phyloP scores from a whole-genome alignment of 2,888 invertebrate genomes.

The Psylliodes chrysocephalus region DNA sequence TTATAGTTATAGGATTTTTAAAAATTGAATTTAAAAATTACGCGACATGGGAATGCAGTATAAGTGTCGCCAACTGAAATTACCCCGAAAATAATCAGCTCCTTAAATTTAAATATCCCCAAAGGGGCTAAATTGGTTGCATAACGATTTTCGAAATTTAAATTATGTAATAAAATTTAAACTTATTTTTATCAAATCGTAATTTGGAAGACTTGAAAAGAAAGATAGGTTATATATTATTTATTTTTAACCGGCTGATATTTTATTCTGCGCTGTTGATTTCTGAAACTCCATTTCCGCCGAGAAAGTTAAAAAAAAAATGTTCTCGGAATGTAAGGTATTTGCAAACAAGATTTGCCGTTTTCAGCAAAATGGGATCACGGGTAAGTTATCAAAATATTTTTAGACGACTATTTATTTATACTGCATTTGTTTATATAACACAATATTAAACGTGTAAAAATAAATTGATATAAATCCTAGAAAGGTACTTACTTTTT shows the following conservation, averaged over 20 bases:
- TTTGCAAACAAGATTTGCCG: no score
- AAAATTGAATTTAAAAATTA: constrained; percentile 18
- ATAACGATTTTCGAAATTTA: not conserved
- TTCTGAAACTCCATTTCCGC: no score
- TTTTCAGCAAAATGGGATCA: not conserved
- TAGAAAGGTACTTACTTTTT: constrained; percentile 44
- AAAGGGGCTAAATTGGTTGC: constrained; percentile 8
- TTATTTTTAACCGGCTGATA: constrained; percentile 8
- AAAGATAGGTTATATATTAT: not conserved
- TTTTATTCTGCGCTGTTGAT: not conserved
- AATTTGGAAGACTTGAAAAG: not conserved
- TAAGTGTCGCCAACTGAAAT: constrained; percentile 36
- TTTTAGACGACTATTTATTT: no score
- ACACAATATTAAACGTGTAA: not conserved
- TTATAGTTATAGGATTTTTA: not conserved
- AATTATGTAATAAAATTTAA: not conserved
- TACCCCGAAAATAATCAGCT: not conserved
- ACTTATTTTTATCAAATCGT: no score
- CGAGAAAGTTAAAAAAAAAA: no score
- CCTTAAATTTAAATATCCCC: constrained; percentile 1
- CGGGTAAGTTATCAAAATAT: no score
- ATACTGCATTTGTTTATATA: no score
- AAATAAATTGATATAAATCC: not conserved
- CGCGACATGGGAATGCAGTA: constrained; percentile 37
- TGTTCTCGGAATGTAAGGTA: no score